Base-by-base conservation (phyloP, 2,797 vertebrate genomes). In the Poecile montanus region DNA sequence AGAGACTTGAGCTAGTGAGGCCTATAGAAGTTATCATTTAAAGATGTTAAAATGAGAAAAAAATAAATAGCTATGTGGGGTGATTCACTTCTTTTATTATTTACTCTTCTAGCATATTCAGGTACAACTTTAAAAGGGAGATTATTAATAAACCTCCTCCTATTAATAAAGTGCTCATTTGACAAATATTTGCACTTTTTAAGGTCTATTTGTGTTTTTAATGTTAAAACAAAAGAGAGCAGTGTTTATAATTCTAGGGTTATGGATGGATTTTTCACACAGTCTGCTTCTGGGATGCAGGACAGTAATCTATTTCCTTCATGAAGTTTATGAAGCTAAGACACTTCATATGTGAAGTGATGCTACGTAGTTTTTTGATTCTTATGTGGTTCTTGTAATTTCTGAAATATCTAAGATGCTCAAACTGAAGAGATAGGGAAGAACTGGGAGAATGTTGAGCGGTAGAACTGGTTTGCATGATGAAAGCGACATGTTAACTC, bases 31-130 rank as follows among this genome's bases (percentile, higher is more conserved):
- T 10, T 76, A 8, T 8, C 11, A 5, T 65, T 16, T 61, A 38
- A 48, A 86, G 3, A 10, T 57, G 16, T 77, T 81, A 63, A 88
- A 80, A 44, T 36, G 8, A 70, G 34, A 47, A 62, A 66, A 56
- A 74, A 45, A 40, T 12, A 40, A 40, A n/a, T 5, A 62, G 2
- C 27, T 29, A 0, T 22, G 3, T 45, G 27, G 16, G 2, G 11
- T 32, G 19, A 25, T 50, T 83, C 8, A 13, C 7, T 63, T 78
- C 65, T 36, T 78, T 68, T 36, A 7, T 50, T 16, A 20, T 79
- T 68, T 62, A 27, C 38, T 89, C 38, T 61, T 51, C 22, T 44
- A 36, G 23, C 7, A 12, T 66, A 56, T 17, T 36, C 12, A 44
- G 11, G 4, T 9, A 29, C 15, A 44, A 20, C 40, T 71, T 75